Evolutionary conservation across 2,797 vertebrate species (phyloP), one percentile per base, ranked within the genome.

Genomic region (Tiaroga cobitis): DNA sequence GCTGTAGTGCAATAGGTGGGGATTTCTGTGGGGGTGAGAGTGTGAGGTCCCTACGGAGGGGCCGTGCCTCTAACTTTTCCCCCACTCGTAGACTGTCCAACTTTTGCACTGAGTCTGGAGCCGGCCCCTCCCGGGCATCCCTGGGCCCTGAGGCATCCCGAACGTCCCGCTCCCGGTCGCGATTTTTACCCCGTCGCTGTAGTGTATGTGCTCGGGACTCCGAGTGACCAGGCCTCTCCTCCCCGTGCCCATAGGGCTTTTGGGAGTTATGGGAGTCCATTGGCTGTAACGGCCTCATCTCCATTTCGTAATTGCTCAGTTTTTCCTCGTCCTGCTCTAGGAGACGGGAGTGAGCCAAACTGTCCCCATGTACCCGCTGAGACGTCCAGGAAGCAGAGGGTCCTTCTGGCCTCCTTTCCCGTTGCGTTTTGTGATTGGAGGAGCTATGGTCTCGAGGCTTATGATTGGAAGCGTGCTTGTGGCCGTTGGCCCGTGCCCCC

Each of bases 211-310:
- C 91, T 93, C 88, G 96, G 89, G 92, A 91, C 88, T 97, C 94
- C 3, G 95, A 95, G 68, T 97, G 96, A 34, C 95, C 87, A 0
- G 95, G 97, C 89, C 93, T 94, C 85, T 97, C 96, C 16, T 97
- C 97, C 39, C 92, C 95, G 8, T 90, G 92, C 93, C 96, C 91
- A 91, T 96, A 96, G 92, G 96, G 96, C 93, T 97, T 97, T 92
- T 97, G 97, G 93, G 96, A 93, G 82, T 95, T 94, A 63, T 80
- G 77, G 89, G 97, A 95, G 94, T 98, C 97, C 96, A 97, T 97
- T 88, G 97, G 96, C 93, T 97, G 96, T 89, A 99, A 95, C 77
- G 98, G 98, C 93, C 97, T 97, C 98, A 99, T 98, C 93, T 99
- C 98, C 96, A 97, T 97, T 95, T 98, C 97, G 0, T 99, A 99